Evolutionary conservation across 30 jellyfish, hydroid and myxozoan genomes (phyloP), one percentile per base, ranked within the genome.

Genomic region (Aurelia coerulea): DNA sequence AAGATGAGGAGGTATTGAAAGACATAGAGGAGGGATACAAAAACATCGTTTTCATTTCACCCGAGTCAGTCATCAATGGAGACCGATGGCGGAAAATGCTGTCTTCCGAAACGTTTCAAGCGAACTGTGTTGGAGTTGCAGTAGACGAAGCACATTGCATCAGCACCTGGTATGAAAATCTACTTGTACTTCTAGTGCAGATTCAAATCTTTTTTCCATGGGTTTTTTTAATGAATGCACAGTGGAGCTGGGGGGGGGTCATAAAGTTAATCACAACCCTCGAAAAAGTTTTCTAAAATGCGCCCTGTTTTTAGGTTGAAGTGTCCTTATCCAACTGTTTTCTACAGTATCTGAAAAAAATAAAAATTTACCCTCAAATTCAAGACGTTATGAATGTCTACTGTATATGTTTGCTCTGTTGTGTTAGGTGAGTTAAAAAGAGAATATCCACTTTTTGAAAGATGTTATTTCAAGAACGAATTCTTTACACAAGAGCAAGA

Each of bases 131-230:
- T 35, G 65, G 65, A 23, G 65, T 76, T 54, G 77, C n/a, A 8
- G 85, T 74, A 11, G 85, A 74, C 46, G 72, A 74, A 74, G 85
- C 85, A 51, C 85, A 74, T 56, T 74, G 85, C 54, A 52, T 74
- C 52, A 60, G 46, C 54, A 68, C 50, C 33, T 74, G 85, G 85
- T 74, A 74, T 3, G 83, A 34, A 73, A 5, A 69, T 3, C 46
- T 69, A 23, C 6, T 69, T 37, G 39, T n/a, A n/a, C n/a, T n/a
- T n/a, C n/a, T n/a, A n/a, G 33, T 18, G n/a, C 4, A 9, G 50
- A 65, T 18, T 65, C 42, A 65, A 18, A 65, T 65, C 17, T 65
- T 58, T 58, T 58, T 58, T 1, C 67, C 67, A 2, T 58, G 67
- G 2, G 67, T 58, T 1, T 58, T 58, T 58, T 58, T 7, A 58